A percentile compares a stretch with the other conserved stretches of the same genome.
phyloP scores from a whole-genome alignment of 2,888 invertebrate genomes.

The Zele albiditarsus region DNA sequence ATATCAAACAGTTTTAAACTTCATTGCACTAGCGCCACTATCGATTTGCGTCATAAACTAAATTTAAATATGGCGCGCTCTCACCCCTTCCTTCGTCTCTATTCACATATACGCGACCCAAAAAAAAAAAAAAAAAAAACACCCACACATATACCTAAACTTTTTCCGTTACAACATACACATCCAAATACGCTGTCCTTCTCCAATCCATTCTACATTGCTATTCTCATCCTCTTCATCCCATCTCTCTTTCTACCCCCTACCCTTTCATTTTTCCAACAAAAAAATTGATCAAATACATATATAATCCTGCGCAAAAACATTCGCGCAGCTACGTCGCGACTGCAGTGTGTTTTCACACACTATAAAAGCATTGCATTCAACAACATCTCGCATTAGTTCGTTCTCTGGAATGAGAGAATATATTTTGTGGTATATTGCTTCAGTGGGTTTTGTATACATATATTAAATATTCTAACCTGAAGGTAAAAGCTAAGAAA shows the following conservation, averaged over 20 bases:
- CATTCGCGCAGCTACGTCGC: slow-evolving; percentile 45
- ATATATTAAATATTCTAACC: not conserved
- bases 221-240: slow-evolving; percentile 1
- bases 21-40: not conserved
- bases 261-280: not conserved
- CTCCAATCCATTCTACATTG: not conserved
- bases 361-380: slow-evolving; percentile 45
- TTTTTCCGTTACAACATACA: too few relatives aligned
- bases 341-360: slow-evolving; percentile 33
- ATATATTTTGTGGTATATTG: slow-evolving; percentile 24
- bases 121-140: too few relatives aligned
- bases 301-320: slow-evolving; percentile 13
- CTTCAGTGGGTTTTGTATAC: not conserved
- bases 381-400: slow-evolving; percentile 47
- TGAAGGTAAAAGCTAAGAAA: not conserved
- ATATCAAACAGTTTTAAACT: not conserved
- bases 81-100: not conserved
- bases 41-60: not conserved
- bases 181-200: not conserved
- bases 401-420: slow-evolving; percentile 41
- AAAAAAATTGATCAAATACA: not conserved
- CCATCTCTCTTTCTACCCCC: not conserved
- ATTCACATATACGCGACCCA: too few relatives aligned
- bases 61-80: not conserved
- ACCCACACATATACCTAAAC: too few relatives aligned